Evolutionary conservation across 2,888 invertebrate species (phyloP).

Genomic region (Melanotus villosus): DNA sequence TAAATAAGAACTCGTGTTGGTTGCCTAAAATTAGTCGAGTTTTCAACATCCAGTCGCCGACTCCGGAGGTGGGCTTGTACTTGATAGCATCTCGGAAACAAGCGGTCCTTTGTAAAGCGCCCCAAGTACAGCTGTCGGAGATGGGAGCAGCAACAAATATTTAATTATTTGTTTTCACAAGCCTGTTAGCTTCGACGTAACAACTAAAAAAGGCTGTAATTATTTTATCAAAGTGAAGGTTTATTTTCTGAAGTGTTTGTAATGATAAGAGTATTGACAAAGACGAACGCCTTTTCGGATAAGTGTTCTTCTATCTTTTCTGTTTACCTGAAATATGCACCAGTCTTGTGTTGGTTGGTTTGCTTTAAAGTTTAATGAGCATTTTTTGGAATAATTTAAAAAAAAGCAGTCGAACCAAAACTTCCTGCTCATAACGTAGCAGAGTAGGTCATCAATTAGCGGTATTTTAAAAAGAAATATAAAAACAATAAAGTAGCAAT

Average conservation of each 20-base stretch:
- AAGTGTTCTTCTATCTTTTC: conserved; percentile 6
- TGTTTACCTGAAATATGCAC: conserved; percentile 20
- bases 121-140: conserved; percentile 52
- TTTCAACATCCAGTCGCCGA: conserved; percentile 51
- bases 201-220: conserved; percentile 48
- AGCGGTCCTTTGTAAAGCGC: conserved; percentile 52
- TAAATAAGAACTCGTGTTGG: no score
- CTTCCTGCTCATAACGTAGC: no score
- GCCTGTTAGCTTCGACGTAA: conserved; percentile 34
- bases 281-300: conserved; percentile 17
- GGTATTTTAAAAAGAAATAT: no score
- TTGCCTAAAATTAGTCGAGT: conserved; percentile 40
- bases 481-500: no score
- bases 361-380: no score
- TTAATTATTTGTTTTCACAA: conserved; percentile 54
- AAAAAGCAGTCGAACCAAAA: no score
- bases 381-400: no score
- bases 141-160: conserved; percentile 52
- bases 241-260: conserved; percentile 30
- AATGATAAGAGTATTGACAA: conserved; percentile 32
- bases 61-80: conserved; percentile 49
- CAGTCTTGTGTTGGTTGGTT: background rate
- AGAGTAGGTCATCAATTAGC: no score
- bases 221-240: conserved; percentile 39
- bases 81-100: conserved; percentile 54